phyloP scores from a whole-genome alignment of 2,797 vertebrate species.

The Apogon talboti region DNA sequence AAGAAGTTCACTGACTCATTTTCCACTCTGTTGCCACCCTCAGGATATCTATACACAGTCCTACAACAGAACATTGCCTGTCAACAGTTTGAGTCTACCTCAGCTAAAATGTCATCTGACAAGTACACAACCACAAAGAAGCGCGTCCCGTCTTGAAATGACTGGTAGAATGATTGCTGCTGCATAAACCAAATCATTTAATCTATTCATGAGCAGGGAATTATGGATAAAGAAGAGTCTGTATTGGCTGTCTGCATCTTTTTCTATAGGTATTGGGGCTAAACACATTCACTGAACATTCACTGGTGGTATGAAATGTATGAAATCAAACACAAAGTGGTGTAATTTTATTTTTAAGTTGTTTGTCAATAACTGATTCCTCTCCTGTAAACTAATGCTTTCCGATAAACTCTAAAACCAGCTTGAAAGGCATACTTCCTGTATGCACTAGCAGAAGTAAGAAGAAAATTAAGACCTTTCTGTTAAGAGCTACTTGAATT shows the following conservation, averaged over 20 bases:
- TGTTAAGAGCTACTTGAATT: too few relatives aligned
- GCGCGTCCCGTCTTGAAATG: slow-evolving; percentile 9
- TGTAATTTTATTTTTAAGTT: too few relatives aligned
- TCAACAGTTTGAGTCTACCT: slow-evolving; percentile 18
- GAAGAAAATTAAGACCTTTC: too few relatives aligned
- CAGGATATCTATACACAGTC: slow-evolving; percentile 14
- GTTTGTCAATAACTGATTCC: too few relatives aligned
- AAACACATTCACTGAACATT: too few relatives aligned
- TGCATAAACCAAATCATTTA: slow-evolving; percentile 3
- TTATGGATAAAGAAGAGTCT: neutral
- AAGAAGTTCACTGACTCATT: slow-evolving; percentile 17
- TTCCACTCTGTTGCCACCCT: slow-evolving; percentile 1
- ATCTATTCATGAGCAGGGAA: slow-evolving; percentile 10
- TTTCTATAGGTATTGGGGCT: neutral
- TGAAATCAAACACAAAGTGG: too few relatives aligned
- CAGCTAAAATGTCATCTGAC: slow-evolving; percentile 18
- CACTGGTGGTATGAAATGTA: too few relatives aligned
- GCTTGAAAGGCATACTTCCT: too few relatives aligned
- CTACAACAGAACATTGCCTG: slow-evolving; percentile 4
- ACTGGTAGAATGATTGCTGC: slow-evolving; percentile 1
- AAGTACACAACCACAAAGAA: slow-evolving; percentile 19
- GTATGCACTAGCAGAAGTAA: too few relatives aligned
- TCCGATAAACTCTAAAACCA: too few relatives aligned
- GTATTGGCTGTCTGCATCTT: neutral
- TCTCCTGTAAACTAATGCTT: too few relatives aligned